Evolutionary conservation across 2,888 invertebrate species (phyloP).

Genomic region (Apamea crenata): DNA sequence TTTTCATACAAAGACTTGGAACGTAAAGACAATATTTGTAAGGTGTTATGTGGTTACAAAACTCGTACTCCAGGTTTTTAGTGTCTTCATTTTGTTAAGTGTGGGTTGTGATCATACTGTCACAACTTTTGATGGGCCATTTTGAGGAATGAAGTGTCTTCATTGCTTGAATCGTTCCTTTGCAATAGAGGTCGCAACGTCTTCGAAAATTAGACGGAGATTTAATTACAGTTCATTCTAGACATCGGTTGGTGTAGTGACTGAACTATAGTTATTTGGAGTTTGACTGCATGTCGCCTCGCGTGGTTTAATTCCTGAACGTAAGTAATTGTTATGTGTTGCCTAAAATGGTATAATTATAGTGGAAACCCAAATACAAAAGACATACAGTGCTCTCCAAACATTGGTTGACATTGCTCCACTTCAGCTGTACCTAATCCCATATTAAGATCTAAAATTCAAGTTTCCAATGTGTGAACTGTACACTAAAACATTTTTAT

Average conservation of each 20-base stretch:
- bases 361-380: not conserved
- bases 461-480: too few species aligned
- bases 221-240: not conserved
- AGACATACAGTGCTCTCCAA: not conserved
- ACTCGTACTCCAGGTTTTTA: not conserved
- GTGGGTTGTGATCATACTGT: not conserved
- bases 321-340: not conserved
- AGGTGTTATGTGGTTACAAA: slow-evolving; percentile 22
- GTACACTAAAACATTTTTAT: not conserved
- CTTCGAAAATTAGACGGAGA: not conserved
- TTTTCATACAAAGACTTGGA: slow-evolving; percentile 20
- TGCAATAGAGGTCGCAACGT: too few species aligned
- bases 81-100: slow-evolving; percentile 41
- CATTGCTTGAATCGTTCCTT: slow-evolving; percentile 2
- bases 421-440: not conserved
- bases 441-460: not conserved
- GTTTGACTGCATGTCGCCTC: not conserved
- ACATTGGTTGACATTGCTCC: too few species aligned
- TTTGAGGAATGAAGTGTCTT: slow-evolving; percentile 20
- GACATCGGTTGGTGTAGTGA: not conserved
- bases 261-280: not conserved
- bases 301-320: not conserved
- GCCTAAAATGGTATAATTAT: not conserved
- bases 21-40: slow-evolving; percentile 34
- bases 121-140: slow-evolving; percentile 24